phyloP scores from a whole-genome alignment of 2,888 invertebrate genomes.

The Plagodis pulveraria region DNA sequence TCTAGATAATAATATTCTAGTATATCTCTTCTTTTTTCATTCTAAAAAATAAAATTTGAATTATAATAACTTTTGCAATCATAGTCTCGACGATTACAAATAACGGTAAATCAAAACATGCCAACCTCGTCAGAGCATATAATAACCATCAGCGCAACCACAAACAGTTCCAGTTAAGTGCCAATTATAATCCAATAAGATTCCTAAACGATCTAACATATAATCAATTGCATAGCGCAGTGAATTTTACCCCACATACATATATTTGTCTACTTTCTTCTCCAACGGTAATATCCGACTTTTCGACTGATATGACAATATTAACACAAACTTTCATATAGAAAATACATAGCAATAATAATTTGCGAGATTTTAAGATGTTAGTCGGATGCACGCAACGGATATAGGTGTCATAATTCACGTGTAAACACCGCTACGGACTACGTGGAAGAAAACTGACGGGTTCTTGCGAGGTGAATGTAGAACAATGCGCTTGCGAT shows the following conservation, averaged over 20 bases:
- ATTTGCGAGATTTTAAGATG: constrained; percentile 44
- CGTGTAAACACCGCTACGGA: constrained; percentile 73
- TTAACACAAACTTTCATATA: constrained; percentile 54
- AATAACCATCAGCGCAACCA: constrained; percentile 23
- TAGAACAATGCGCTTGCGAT: constrained; percentile 57
- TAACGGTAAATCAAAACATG: constrained; percentile 15
- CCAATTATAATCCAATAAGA: constrained; percentile 68
- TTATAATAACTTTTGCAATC: constrained; percentile 7
- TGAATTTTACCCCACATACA: constrained; percentile 47
- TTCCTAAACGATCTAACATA: constrained; percentile 48
- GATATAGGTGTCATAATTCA: constrained; percentile 72
- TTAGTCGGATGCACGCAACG: constrained; percentile 46
- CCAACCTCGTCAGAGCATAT: constrained; percentile 12
- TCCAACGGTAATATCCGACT: constrained; percentile 66
- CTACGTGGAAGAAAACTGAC: constrained; percentile 69
- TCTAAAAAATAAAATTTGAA: neutral
- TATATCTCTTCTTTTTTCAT: no score
- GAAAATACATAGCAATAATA: constrained; percentile 45
- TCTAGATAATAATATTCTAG: no score
- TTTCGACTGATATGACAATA: constrained; percentile 35
- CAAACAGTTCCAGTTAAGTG: constrained; percentile 34
- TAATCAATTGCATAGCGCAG: constrained; percentile 55
- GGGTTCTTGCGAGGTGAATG: constrained; percentile 52
- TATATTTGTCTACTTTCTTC: constrained; percentile 69
- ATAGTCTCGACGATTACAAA: constrained; percentile 14